Evolutionary conservation across 2,113 vertebrate genomes (phyloP).

Genomic region (Catharus fuscescens): DNA sequence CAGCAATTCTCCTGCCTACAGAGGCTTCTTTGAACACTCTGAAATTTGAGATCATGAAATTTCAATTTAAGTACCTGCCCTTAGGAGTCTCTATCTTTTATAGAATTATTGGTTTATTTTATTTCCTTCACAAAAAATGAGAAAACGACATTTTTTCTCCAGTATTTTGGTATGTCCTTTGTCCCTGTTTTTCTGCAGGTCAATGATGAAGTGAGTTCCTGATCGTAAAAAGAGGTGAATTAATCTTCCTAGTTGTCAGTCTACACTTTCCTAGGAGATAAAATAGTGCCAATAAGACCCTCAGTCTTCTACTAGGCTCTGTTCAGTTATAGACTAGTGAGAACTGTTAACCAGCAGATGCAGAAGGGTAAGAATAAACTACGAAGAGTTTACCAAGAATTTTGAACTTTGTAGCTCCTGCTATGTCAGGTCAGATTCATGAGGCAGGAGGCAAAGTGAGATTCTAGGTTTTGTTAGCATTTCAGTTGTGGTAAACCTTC

Average conservation of each 20-base stretch:
- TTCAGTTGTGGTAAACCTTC: neutral
- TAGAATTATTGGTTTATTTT: neutral
- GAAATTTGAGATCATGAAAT: neutral
- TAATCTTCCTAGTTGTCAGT: neutral
- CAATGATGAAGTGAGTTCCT: neutral
- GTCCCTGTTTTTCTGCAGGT: neutral
- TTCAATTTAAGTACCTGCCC: neutral
- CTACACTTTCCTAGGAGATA: neutral
- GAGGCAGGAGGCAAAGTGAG: neutral
- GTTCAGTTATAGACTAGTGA: neutral
- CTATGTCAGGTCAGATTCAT: neutral
- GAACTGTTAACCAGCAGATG: neutral
- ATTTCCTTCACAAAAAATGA: neutral
- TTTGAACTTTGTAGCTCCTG: neutral
- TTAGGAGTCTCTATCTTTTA: neutral
- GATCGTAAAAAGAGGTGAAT: neutral
- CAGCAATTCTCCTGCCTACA: neutral
- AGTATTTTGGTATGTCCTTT: neutral
- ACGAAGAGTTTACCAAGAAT: neutral
- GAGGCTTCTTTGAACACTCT: neutral
- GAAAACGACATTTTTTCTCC: neutral
- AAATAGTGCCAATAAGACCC: accelerated
- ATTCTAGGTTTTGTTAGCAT: neutral
- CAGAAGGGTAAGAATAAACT: neutral
- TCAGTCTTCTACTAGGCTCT: neutral